Conservation (phyloP, 2,797 vertebrate genomes). For the Myotis vivesi region DNA sequence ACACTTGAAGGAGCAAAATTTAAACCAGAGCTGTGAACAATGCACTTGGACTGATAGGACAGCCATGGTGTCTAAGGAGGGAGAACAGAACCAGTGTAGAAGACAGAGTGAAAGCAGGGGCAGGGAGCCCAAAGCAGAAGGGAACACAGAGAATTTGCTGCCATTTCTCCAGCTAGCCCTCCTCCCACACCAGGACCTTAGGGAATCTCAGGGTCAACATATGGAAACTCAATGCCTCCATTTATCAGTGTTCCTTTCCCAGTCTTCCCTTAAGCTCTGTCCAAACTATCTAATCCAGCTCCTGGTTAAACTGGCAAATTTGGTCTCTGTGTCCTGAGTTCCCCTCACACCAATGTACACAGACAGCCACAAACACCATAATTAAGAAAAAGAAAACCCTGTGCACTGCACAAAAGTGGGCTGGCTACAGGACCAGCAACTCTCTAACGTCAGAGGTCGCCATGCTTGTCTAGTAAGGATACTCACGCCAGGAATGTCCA, state of each 20-base stretch:
- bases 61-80: not conserved
- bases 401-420: not conserved
- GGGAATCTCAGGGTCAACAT: not conserved
- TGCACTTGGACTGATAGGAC: not conserved
- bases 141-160: not conserved
- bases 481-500: constrained; percentile 91
- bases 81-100: not conserved
- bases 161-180: not conserved
- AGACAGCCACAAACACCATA: not conserved
- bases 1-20: not conserved
- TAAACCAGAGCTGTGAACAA: not conserved
- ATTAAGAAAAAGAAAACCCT: not conserved
- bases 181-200: not conserved
- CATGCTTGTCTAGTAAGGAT: not conserved
- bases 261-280: not conserved
- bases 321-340: not conserved
- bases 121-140: fast-evolving
- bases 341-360: not conserved
- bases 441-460: not conserved
- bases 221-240: not conserved
- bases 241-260: not conserved
- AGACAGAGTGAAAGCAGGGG: not conserved
- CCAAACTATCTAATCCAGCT: not conserved
- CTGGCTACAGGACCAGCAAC: fast-evolving
- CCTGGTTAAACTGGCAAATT: not conserved